Evolutionary conservation across 2,797 vertebrate genomes (phyloP).

Genomic region (Gila robusta): DNA sequence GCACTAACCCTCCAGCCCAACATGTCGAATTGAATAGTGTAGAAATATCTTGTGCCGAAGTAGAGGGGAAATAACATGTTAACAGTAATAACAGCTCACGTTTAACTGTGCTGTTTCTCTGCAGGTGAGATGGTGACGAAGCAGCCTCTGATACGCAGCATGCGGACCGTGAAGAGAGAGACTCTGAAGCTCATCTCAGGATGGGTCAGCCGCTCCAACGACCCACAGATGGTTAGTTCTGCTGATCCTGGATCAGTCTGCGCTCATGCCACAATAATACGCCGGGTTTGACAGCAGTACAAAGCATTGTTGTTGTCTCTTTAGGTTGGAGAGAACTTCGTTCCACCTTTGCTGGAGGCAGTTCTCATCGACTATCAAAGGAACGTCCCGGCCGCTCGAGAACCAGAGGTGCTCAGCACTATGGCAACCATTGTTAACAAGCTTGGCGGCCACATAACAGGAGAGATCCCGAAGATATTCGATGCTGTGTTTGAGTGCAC

Average conservation of each 20-base stretch:
- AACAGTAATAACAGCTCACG: too few species aligned
- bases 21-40: too few species aligned
- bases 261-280: neutral
- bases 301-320: neutral
- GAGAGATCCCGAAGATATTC: constrained; percentile 93
- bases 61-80: too few species aligned
- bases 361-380: constrained; percentile 93
- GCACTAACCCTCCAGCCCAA: too few species aligned
- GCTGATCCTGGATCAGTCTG: neutral
- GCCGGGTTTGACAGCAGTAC: neutral
- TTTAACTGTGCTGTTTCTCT: neutral
- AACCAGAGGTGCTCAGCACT: constrained; percentile 92
- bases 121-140: constrained; percentile 93
- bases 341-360: constrained; percentile 89
- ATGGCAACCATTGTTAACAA: constrained; percentile 94
- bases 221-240: constrained; percentile 86
- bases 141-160: constrained; percentile 90
- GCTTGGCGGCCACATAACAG: constrained; percentile 88
- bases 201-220: constrained; percentile 92
- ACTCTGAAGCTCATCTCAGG: constrained; percentile 92
- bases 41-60: too few species aligned
- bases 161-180: constrained; percentile 93
- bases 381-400: constrained; percentile 89
- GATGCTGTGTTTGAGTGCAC: constrained; percentile 94
- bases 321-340: constrained; percentile 92